Evolutionary conservation across 1,140 invertebrate species (phyloP).

Genomic region (Calliopsis andreniformis): DNA sequence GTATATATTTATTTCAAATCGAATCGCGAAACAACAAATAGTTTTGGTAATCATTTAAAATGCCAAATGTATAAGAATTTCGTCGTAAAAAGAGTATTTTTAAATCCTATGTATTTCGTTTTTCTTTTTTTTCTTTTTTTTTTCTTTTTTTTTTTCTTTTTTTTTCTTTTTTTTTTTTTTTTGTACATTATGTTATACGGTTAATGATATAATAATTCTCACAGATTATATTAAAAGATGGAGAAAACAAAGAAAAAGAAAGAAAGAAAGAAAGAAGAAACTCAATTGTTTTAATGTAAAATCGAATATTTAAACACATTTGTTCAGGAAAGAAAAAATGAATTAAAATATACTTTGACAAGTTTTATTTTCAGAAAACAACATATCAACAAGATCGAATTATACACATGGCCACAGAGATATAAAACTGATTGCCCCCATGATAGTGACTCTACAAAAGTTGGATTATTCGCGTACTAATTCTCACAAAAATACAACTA

Average conservation of each 20-base stretch:
- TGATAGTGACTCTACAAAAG: background rate
- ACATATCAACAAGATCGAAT: background rate
- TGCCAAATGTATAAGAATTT: conserved; percentile 52
- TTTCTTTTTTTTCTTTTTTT: conserved; percentile 49
- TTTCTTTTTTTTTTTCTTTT: conserved; percentile 58
- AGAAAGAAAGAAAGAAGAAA: background rate
- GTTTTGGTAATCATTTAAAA: conserved; percentile 41
- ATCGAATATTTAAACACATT: too few species aligned
- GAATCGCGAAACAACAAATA: conserved; percentile 20
- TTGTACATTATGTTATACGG: conserved; percentile 65
- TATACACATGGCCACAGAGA: too few species aligned
- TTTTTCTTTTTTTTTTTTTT: conserved; percentile 56
- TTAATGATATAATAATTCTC: conserved; percentile 54
- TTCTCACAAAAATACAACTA: conserved; percentile 56
- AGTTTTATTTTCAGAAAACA: conserved; percentile 31
- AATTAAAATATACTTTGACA: too few species aligned
- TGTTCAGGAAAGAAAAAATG: too few species aligned
- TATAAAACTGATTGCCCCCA: too few species aligned
- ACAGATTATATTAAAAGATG: conserved; percentile 30
- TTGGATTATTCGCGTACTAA: conserved; percentile 22
- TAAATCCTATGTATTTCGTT: too few species aligned
- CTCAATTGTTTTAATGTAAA: too few species aligned
- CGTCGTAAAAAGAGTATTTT: conserved; percentile 20
- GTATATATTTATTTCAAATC: conserved; percentile 63
- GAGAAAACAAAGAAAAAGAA: too few species aligned